Base-by-base conservation (phyloP, 2,113 vertebrate genomes). In the Spea bombifrons region DNA sequence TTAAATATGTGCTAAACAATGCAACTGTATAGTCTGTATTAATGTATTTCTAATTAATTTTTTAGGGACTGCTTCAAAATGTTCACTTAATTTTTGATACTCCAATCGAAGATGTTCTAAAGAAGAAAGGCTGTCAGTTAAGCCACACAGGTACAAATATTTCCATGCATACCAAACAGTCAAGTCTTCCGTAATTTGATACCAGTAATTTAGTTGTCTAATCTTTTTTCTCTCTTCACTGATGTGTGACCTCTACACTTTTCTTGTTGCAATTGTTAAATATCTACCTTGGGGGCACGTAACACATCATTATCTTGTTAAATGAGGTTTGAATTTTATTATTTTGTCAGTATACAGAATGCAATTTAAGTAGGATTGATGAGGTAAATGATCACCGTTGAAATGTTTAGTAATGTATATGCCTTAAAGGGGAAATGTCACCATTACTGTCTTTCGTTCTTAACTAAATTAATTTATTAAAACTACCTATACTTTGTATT, bases 11-110 rank as follows among this genome's bases (percentile, higher is more conserved):
- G 30, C 30, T 30, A 30, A 30, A 30, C 30, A 30, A 30, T 30
- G 1, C 30, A 30, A 30, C 30, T 30, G 30, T 30, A 30, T 30
- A 2, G 30, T 2, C 30, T 30, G 4, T 45, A 5, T 4, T 55
- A 15, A 68, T 57, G 4, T 57, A 2, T 7, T 80, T 43, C 59
- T 43, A 30, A 61, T 73, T 80, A 7, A 61, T 83, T 30, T 80
- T 85, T 83, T 90, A 99, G 97, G 97, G 97, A 61, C 88, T 98
- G 84, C 91, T 99, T 80, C 96, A 99, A 91, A 96, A 95, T 72
- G 88, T 98, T 75, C 88, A 82, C 12, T 88, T 99, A 75, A 86
- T 96, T 82, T 97, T 99, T 86, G 95, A 94, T 66, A 93, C 91
- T 7, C 87, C 96, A 0, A 49, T 97, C 76, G 95, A 96, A 53